Base-by-base conservation (phyloP, 2,797 vertebrate species). In the Onychomys arenicola region DNA sequence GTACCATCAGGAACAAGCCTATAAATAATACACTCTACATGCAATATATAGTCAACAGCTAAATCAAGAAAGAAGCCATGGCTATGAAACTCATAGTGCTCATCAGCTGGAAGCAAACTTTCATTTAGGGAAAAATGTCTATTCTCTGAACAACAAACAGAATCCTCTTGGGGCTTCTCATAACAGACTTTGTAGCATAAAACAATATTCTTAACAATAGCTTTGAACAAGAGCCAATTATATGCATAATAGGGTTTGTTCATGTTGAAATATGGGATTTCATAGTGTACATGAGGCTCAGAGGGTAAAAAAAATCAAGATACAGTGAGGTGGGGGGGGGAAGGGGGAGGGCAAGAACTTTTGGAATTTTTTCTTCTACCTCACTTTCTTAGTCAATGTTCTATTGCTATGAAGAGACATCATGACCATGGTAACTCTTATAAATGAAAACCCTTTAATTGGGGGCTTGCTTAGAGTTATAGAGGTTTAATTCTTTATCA, bases 251-350 rank as follows among this genome's bases (percentile, higher is more conserved):
- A 10, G 5, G 17, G 11, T 49, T 96, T 90, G 46, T 80, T 90
- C 49, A 46, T 59, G 40, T 77, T 82, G 27, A 89, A 88, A 63
- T 37, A 25, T 3, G 61, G 19, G n/a, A 52, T 85, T 25, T 82
- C 46, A 91, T 75, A 17, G 37, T 6, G 19, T 46, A 7, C 3
- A 21, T 49, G 69, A 49, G 40, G 17, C 43, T 87, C 49, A 2
- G 1, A 37, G 23, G 10, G 4, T 21, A 8, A 40, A 88, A 88
- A 37, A 73, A 3, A n/a, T 83, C 77, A 88, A 61, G 23, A 91
- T 46, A 40, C 2, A 0, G 7, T 21, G 5, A 23, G 7, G 16
- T 6, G 17, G 2, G 0, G 17, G 2, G 0, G 5, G 27, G 71
- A 4, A 13, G 65, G 9, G 23, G 12, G 13, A 1, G 0, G 6